Conservation (phyloP, 2,888 invertebrate species). For the Catocala fraxini region DNA sequence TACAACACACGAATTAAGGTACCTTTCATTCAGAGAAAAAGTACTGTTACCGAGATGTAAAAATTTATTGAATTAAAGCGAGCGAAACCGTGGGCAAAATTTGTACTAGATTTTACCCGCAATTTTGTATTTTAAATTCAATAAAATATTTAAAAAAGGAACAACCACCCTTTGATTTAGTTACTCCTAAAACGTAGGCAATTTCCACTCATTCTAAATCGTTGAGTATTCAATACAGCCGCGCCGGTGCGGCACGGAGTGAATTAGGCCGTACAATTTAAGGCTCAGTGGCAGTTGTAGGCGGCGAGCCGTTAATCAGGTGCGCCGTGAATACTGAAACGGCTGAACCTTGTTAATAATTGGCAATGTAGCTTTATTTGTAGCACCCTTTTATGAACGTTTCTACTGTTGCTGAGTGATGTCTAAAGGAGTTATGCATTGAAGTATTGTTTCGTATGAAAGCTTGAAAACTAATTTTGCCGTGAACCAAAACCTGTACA, state of each 20-base stretch:
- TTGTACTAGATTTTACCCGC: too few species aligned
- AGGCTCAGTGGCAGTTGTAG: conserved; percentile 37
- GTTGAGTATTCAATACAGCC: conserved; percentile 26
- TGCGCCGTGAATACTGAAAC: conserved; percentile 36
- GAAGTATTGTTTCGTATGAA: too few species aligned
- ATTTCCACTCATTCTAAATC: conserved; percentile 13
- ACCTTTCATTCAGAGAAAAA: too few species aligned
- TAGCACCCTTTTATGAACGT: neutral
- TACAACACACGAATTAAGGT: too few species aligned
- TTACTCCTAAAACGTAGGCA: conserved; percentile 4
- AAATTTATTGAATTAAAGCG: too few species aligned
- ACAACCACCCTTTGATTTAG: neutral
- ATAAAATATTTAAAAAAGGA: neutral
- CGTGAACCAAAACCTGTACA: too few species aligned
- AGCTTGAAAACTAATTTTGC: too few species aligned
- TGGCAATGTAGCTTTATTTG: conserved; percentile 34
- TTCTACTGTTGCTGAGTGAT: too few species aligned
- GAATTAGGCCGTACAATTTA: conserved; percentile 39
- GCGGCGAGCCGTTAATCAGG: conserved; percentile 31
- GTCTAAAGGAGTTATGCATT: too few species aligned
- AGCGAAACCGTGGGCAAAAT: too few species aligned
- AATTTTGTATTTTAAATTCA: too few species aligned
- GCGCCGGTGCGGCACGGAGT: conserved; percentile 3
- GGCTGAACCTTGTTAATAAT: conserved; percentile 26
- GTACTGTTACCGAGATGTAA: too few species aligned